Base-by-base conservation (phyloP, 2,888 invertebrate species). In the Seira ritae region DNA sequence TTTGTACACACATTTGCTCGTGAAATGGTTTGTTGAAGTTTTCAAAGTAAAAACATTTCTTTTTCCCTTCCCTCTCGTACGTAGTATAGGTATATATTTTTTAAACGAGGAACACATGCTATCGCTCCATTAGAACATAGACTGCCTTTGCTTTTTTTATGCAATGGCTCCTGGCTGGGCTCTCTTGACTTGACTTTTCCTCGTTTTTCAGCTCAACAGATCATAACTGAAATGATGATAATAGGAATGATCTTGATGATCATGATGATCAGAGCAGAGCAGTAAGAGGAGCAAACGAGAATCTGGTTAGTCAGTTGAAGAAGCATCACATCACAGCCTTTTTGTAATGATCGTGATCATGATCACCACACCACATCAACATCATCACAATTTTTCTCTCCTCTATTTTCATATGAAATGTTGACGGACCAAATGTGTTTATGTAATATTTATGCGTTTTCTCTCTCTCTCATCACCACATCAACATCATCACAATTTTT, bases 191-290 rank as follows among this genome's bases (percentile, higher is more conserved):
- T 74, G 46, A 70, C 67, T 76, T 72, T 76, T 77, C 76, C 82
- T 76, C 82, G 76, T 82, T 82, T 82, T 77, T 82, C 82, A 82
- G 82, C 82, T 82, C 82, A 72, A 82, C 82, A 82, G 82, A 82
- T 82, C 82, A 82, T 82, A 82, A 76, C 76, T 69, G 68, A 8
- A 31, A 71, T 17, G 55, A 70, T 50, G 55, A 50, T 22, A 22
- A 50, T 62, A 42, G 37, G 23, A 22, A 77, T 60, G 62, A 60
- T 69, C 10, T 22, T 77, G 37, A 78, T 31, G 60, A 42, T 80
- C 15, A 37, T 70, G 70, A 23, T 80, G 67, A 46, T 78, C 23
- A 55, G 22, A 22, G 20, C 42, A 69, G 69, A 69, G 37, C 66
- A 65, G n/a, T n/a, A n/a, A n/a, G n/a, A n/a, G n/a, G n/a, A 55